Conservation (phyloP, 2,888 invertebrate genomes). For the Lamellibrachia columna region DNA sequence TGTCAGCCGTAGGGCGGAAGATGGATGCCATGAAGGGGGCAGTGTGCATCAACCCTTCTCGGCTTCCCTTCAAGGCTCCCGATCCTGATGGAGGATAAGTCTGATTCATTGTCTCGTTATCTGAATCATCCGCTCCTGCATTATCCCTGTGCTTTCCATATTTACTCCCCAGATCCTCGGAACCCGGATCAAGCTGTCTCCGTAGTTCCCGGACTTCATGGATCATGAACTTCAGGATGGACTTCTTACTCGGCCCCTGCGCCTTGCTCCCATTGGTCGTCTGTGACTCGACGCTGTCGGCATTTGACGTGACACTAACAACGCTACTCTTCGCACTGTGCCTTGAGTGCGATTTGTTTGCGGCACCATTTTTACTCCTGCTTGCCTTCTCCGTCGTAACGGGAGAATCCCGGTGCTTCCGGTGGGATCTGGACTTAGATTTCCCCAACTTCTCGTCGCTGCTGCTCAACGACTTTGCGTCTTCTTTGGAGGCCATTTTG, state of each 20-base stretch:
- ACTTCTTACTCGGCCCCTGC: conserved; percentile 27
- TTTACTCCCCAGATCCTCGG: conserved; percentile 21
- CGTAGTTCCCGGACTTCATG: conserved; percentile 41
- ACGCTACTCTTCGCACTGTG: background rate
- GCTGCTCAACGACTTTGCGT: background rate
- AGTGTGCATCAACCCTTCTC: background rate
- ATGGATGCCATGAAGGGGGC: conserved; percentile 5
- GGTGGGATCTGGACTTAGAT: background rate
- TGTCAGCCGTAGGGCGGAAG: background rate
- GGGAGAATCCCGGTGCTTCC: background rate
- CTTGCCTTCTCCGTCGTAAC: background rate
- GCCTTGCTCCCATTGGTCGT: conserved; percentile 6
- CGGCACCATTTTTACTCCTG: conserved; percentile 16
- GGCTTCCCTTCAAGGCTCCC: background rate
- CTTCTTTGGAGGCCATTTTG: background rate
- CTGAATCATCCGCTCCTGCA: background rate
- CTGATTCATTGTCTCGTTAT: background rate
- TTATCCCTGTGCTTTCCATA: background rate
- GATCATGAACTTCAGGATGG: conserved; percentile 42
- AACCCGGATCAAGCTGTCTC: conserved; percentile 38
- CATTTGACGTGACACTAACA: background rate
- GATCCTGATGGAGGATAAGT: background rate
- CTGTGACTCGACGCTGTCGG: background rate
- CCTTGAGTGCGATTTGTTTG: background rate
- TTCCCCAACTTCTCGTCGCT: background rate